A percentile compares a stretch with the other conserved stretches of the same genome.
Evolutionary conservation across 2,888 invertebrate species (phyloP).

Genomic region (Trachelus stipa): DNA sequence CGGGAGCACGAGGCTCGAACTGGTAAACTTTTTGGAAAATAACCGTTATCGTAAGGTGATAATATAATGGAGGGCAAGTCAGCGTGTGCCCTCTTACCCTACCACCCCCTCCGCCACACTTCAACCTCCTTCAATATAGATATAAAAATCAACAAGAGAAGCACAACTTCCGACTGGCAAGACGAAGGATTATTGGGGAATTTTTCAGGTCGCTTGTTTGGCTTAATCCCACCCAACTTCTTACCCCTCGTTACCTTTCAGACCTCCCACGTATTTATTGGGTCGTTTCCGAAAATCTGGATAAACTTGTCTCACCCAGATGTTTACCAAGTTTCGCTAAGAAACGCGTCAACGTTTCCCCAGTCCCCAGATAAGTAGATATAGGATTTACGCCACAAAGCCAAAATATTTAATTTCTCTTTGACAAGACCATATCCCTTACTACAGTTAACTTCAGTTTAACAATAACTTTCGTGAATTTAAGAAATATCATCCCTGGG

Average conservation of each 20-base stretch:
- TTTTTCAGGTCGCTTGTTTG: slow-evolving; percentile 5
- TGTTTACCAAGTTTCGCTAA: background rate
- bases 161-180: no score
- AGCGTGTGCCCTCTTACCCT: no score
- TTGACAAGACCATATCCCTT: no score
- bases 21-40: slow-evolving; percentile 49
- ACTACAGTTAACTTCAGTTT: no score
- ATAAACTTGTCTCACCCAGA: background rate
- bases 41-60: slow-evolving; percentile 53
- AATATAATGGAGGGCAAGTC: slow-evolving; percentile 41
- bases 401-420: no score
- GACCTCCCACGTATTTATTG: background rate
- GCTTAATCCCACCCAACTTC: background rate
- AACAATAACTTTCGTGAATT: no score
- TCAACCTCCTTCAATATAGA: background rate
- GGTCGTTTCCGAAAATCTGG: slow-evolving; percentile 4
- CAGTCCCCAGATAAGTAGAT: no score
- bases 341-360: background rate
- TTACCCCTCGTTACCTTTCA: slow-evolving; percentile 6
- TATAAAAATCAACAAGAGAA: background rate
- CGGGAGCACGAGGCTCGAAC: slow-evolving; percentile 30
- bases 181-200: slow-evolving; percentile 1
- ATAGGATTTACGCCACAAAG: no score
- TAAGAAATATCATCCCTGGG: no score
- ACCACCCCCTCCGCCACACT: background rate